phyloP scores from a whole-genome alignment of 2,797 vertebrate genomes.

The Poeciliopsis paucimaculata region DNA sequence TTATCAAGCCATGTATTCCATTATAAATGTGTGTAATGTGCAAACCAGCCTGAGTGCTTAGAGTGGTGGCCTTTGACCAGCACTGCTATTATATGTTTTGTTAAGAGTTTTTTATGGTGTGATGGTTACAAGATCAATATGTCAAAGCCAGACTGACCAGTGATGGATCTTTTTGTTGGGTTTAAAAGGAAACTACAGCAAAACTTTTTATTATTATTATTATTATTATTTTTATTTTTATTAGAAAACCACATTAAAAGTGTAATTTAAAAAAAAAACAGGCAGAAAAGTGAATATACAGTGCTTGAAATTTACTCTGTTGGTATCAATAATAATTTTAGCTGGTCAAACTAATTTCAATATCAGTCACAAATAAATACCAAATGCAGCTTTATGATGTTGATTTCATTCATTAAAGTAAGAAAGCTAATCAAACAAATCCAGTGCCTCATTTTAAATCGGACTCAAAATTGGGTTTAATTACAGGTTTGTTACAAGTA shows the following conservation, averaged over 20 bases:
- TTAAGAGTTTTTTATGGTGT: constrained; percentile 34
- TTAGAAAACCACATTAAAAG: constrained; percentile 8
- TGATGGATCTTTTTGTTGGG: constrained; percentile 27
- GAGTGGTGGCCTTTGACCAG: constrained; percentile 56
- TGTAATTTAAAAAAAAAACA: constrained; percentile 1
- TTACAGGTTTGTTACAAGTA: neutral
- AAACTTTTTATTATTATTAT: no score
- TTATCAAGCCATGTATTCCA: constrained; percentile 57
- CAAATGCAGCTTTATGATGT: neutral
- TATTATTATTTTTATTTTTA: neutral
- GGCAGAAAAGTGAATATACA: neutral
- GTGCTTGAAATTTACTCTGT: neutral
- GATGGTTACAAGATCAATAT: constrained; percentile 30
- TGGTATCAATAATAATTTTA: neutral
- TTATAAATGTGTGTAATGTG: constrained; percentile 62
- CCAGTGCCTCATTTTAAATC: neutral
- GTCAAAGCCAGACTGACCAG: constrained; percentile 19
- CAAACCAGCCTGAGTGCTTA: constrained; percentile 49
- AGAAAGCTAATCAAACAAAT: neutral
- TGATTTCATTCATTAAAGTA: neutral
- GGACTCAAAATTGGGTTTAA: neutral
- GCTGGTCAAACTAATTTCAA: neutral
- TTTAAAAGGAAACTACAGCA: constrained; percentile 14
- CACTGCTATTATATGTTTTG: constrained; percentile 35
- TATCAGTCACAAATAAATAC: neutral